Base-by-base conservation (phyloP, 2,113 vertebrate genomes). In the Salvelinus sp. region DNA sequence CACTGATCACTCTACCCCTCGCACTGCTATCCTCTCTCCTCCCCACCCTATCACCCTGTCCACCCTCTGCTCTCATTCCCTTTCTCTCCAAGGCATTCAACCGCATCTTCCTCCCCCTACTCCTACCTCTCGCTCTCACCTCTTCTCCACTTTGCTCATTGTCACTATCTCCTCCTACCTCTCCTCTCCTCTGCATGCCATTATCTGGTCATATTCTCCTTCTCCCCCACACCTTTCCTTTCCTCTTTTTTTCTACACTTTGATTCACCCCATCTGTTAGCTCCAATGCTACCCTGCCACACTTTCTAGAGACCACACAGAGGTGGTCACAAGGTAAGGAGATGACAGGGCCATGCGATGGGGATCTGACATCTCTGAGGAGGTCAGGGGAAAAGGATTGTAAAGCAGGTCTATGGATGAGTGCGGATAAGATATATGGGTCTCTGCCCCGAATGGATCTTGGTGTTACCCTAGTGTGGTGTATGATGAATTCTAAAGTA, bases 1-100 rank as follows among this genome's bases (percentile, higher is more conserved):
- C 92, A 88, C 85, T 85, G 86, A 89, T 88, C 86, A 54, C 72
- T 76, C 87, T 80, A 74, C 76, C 70, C 79, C 84, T 86, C 84
- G 78, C 84, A 89, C 62, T 60, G 76, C 70, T 80, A 30, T 25
- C 65, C 65, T 68, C 27, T 30, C 23, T 68, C 73, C 60, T 63
- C 72, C 71, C 38, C 57, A 63, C 33, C 67, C 16, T 68, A 69
- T 54, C 77, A 63, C 71, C 67, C 44, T 58, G 68, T 38, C 74
- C 58, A 70, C 69, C 76, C n/a, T 57, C 73, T 78, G 58, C 84
- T 73, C 76, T 67, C 76, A 50, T 74, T 78, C 74, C 22, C 23
- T 63, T 10, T 27, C 23, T 27, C 63, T 14, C 63, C 58, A 22
- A n/a, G 58, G 58, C 58, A 62, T 62, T 22, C n/a, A 7, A 27